A percentile compares a stretch with the other conserved stretches of the same genome.
phyloP scores from a whole-genome alignment of 2,797 vertebrate genomes.

The Epinephelus awoara region DNA sequence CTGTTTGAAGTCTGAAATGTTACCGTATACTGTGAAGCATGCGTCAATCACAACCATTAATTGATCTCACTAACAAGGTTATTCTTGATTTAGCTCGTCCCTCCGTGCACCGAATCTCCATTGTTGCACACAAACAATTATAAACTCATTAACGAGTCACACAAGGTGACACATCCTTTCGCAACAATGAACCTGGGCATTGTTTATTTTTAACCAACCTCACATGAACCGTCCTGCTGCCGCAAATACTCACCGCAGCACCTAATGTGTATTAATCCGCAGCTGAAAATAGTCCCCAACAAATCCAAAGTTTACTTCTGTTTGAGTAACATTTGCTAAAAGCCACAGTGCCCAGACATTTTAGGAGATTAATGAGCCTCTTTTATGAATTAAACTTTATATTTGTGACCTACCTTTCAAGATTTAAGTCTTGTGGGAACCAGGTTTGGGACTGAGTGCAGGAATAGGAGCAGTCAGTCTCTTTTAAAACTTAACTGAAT shows the following conservation, averaged over 20 bases:
- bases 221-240: neutral
- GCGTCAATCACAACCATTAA: neutral
- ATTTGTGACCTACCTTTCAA: neutral
- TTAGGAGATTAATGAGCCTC: neutral
- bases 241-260: neutral
- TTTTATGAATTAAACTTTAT: neutral
- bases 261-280: neutral
- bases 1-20: constrained; percentile 10
- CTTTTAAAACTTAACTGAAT: too few relatives aligned
- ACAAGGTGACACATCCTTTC: neutral
- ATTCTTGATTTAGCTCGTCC: too few relatives aligned
- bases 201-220: neutral
- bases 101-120: neutral
- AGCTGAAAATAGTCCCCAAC: neutral
- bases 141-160: neutral
- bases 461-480: too few relatives aligned
- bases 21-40: neutral
- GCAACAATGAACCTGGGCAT: neutral
- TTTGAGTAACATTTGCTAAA: neutral
- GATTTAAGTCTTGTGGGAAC: neutral
- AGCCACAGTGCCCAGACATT: neutral
- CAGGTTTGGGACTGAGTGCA: too few relatives aligned
- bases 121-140: neutral
- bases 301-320: neutral
- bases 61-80: neutral